Base-by-base conservation (phyloP, 2,888 invertebrate genomes). In the Conus canariensis region DNA sequence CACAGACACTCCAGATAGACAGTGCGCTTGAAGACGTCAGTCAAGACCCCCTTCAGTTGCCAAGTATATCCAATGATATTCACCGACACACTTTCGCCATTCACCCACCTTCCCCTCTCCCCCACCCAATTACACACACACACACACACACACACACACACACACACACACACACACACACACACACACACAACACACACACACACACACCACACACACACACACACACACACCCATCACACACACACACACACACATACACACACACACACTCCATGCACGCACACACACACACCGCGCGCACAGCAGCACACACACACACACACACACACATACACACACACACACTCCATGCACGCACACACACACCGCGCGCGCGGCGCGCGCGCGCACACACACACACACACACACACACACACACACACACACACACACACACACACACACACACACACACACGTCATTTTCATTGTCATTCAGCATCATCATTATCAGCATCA, bases 121-220 rank as follows among this genome's bases (percentile, higher is more conserved):
- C 19, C 70, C 1, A 19, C 70, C 19, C 70, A 0, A 19, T 19
- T 22, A 74, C 70, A 22, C 70, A 74, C 70, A 74, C 70, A 74
- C 70, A 74, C 70, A 74, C 70, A 74, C 70, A 74, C 70, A 74
- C 70, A 74, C 70, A 74, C 70, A 74, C 70, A 74, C 70, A 74
- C 14, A 22, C 70, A 74, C 70, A 22, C 70, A 74, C 70, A 22
- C 70, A 74, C 70, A 22, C 70, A 74, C 70, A 22, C 70, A 74
- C 70, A 22, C 70, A 74, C 70, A 7, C 60, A 64, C 60, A 64
- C 60, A n/a, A 64, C 6, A 74, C 70, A 74, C 70, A 74, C 70
- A 74, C 70, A 74, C 70, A 74, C 70, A 74, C 70, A 74, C n/a
- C n/a, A n/a, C 70, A 74, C 70, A 74, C 70, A 74, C 70, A 74